These are phyloP conservation scores for Rhinatrema bivittatum DNA, from an alignment of 2,797 vertebrate genomes.

Conservation along the genomic window DNA sequence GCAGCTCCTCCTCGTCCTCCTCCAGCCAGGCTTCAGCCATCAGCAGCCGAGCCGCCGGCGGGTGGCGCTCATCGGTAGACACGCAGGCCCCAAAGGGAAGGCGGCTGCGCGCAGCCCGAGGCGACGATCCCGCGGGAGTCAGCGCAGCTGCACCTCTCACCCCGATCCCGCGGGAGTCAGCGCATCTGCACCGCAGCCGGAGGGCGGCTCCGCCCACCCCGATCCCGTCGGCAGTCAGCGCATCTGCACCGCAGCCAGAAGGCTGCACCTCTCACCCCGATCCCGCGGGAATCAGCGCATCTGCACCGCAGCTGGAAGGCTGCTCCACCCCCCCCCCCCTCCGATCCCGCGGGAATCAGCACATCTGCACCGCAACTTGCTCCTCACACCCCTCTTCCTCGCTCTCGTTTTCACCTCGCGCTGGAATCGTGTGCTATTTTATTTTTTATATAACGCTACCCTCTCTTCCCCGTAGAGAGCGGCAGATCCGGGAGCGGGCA, in stretches of 20 bases:
- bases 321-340: not conserved
- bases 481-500: not conserved
- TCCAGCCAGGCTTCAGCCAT: slow-evolving; percentile 82
- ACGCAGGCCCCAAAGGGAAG: not conserved
- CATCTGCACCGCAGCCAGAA: not conserved
- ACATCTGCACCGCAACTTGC: not conserved
- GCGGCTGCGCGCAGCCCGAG: not conserved
- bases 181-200: not conserved
- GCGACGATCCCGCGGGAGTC: too few relatives aligned
- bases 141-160: not conserved
- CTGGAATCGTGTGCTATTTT: too few relatives aligned
- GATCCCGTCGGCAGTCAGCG: not conserved
- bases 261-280: not conserved
- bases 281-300: not conserved
- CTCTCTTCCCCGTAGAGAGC: slow-evolving; percentile 1
- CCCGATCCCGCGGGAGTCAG: not conserved
- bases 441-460: too few relatives aligned
- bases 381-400: not conserved
- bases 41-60: slow-evolving; percentile 13
- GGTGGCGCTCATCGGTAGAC: not conserved
- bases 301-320: slow-evolving; percentile 16
- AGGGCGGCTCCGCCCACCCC: too few relatives aligned
- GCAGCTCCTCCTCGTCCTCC: slow-evolving; percentile 69
- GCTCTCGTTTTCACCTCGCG: too few relatives aligned
- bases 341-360: not conserved